These are phyloP conservation scores for Tauraco hartlaubi DNA, from an alignment of 2,797 vertebrate species.

Conservation along the genomic window DNA sequence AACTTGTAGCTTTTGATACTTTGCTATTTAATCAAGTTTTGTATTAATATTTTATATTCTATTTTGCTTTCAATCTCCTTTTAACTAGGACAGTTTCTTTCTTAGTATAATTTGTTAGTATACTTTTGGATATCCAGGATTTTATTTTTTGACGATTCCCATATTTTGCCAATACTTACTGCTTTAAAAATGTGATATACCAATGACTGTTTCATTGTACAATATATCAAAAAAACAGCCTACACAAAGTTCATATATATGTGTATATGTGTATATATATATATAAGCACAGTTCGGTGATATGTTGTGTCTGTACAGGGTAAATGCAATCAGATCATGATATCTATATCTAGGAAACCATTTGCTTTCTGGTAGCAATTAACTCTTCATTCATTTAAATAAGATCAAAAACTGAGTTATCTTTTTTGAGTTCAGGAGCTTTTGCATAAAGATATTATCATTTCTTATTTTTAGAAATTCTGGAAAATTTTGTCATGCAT, in stretches of 20 bases:
- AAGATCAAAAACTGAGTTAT: neutral
- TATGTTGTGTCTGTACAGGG: neutral
- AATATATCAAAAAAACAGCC: neutral
- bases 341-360: neutral
- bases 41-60: slow-evolving; percentile 9
- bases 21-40: neutral
- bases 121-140: neutral
- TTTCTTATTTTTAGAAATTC: slow-evolving; percentile 50
- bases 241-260: neutral
- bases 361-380: neutral
- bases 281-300: neutral
- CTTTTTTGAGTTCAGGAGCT: neutral
- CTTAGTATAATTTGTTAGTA: neutral
- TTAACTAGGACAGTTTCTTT: neutral
- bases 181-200: neutral
- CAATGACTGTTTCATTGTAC: neutral
- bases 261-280: rapidly evolving
- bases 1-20: neutral
- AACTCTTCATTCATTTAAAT: neutral
- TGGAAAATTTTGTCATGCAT: neutral
- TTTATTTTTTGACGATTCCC: neutral
- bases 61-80: slow-evolving; percentile 18
- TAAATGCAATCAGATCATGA: neutral
- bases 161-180: neutral
- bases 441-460: neutral